Evolutionary conservation across 2,888 invertebrate genomes (phyloP).

Genomic region (Euphydryas editha): DNA sequence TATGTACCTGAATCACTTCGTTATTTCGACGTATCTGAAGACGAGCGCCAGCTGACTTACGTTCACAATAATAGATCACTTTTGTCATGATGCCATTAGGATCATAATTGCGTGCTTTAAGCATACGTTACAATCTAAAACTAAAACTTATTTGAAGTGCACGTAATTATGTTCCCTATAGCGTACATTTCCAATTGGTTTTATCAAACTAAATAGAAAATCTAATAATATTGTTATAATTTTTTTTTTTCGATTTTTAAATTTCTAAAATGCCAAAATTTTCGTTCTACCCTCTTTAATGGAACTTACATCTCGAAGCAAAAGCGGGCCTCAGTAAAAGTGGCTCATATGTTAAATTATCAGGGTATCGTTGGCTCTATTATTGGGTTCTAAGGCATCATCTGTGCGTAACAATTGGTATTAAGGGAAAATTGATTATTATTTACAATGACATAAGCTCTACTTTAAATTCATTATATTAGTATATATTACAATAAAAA

Average conservation of each 20-base stretch:
- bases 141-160: constrained; percentile 32
- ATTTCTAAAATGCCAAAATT: neutral
- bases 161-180: constrained; percentile 31
- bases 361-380: neutral
- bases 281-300: neutral
- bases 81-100: constrained; percentile 15
- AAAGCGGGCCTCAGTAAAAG: neutral
- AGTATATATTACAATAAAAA: constrained; percentile 36
- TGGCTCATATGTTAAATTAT: neutral
- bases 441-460: constrained; percentile 47
- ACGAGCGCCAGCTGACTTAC: constrained; percentile 12
- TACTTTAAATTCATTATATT: constrained; percentile 38
- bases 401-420: constrained; percentile 49
- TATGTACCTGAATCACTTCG: constrained; percentile 12
- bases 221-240: neutral
- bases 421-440: constrained; percentile 44
- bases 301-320: neutral
- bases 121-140: constrained; percentile 23
- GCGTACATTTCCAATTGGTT: constrained; percentile 12
- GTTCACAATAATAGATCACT: constrained; percentile 14
- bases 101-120: constrained; percentile 26
- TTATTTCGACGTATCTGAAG: neutral
- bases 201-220: constrained; percentile 4
- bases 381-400: constrained; percentile 43
- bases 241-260: neutral